Conservation (phyloP, 2,113 vertebrate genomes). For the Otus sunia region DNA sequence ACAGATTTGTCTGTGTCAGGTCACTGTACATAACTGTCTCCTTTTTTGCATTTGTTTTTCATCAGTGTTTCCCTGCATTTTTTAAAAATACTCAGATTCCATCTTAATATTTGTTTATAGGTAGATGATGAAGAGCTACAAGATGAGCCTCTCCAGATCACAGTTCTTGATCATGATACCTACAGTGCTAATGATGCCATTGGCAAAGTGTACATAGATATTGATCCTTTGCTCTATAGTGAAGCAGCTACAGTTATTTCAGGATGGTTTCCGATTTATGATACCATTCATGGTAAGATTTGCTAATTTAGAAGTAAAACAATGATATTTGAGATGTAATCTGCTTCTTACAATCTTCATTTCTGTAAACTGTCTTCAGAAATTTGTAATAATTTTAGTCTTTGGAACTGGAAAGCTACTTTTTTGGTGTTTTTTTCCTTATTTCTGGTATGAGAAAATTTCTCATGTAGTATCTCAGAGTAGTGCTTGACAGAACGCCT, state of each 20-base stretch:
- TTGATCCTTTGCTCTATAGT: conserved; percentile 91
- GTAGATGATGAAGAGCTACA: conserved; percentile 99
- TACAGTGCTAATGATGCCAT: conserved; percentile 99
- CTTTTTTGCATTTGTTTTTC: background rate
- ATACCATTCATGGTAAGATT: conserved; percentile 93
- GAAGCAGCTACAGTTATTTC: conserved; percentile 97
- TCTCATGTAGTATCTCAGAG: background rate
- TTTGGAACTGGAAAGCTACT: background rate
- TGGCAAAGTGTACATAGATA: conserved; percentile 98
- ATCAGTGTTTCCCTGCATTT: background rate
- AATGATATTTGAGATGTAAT: background rate
- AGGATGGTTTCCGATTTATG: conserved; percentile 99
- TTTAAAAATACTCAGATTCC: background rate
- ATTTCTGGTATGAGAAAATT: background rate
- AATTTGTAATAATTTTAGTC: background rate
- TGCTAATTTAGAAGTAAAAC: background rate
- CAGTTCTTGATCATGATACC: conserved; percentile 96
- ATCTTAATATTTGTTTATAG: conserved; percentile 66
- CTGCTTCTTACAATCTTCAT: background rate
- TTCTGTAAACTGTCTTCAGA: background rate
- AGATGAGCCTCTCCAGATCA: conserved; percentile 96
- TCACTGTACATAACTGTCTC: background rate
- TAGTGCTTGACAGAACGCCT: background rate
- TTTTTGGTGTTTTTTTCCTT: background rate
- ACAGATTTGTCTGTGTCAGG: background rate